phyloP scores from a whole-genome alignment of 2,113 vertebrate genomes.

The Corythornis vintsioides region DNA sequence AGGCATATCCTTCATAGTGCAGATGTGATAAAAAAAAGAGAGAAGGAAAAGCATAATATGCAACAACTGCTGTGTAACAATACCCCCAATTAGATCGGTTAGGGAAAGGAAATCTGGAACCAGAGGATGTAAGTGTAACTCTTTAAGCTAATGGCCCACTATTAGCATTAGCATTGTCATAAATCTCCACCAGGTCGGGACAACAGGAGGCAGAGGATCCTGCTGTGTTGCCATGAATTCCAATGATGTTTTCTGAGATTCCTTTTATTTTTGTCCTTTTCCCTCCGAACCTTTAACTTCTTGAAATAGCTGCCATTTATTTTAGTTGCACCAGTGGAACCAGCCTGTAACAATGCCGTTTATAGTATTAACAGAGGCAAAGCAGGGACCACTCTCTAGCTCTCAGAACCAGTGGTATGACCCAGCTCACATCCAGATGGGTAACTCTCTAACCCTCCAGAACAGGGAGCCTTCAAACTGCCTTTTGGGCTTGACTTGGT shows the following conservation, averaged over 20 bases:
- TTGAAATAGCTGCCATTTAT: not conserved
- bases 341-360: not conserved
- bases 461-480: not conserved
- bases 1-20: not conserved
- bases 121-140: not conserved
- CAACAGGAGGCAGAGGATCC: not conserved
- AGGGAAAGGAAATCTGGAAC: not conserved
- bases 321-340: not conserved
- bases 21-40: not conserved
- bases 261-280: not conserved
- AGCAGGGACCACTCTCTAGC: not conserved
- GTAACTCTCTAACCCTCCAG: not conserved
- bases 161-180: not conserved
- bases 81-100: not conserved
- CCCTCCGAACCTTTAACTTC: not conserved
- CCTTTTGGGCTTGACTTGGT: not conserved
- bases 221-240: not conserved
- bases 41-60: not conserved
- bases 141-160: not conserved
- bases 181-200: not conserved
- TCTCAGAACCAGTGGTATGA: not conserved
- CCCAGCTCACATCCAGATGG: not conserved
- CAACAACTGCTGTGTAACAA: not conserved
- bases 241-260: not conserved
- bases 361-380: not conserved